Evolutionary conservation across 2,113 vertebrate genomes (phyloP), one percentile per base, ranked within the genome.

Genomic region (Triplophysa siluroides): DNA sequence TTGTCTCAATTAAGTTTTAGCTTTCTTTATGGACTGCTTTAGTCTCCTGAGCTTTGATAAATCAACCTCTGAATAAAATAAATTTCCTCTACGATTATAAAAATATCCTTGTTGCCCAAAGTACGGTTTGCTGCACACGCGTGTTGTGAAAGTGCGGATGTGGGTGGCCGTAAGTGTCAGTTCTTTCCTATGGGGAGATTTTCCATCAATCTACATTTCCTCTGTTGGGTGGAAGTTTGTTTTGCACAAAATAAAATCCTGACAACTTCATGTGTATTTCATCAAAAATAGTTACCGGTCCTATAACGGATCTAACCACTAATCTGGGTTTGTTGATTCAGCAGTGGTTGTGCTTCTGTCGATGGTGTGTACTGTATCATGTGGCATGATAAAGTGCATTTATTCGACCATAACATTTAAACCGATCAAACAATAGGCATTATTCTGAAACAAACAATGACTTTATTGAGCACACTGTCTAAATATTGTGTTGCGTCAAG

Each of bases 161-260:
- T 92, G 87, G 92, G 92, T 81, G 89, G 86, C 72, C 83, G 65
- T 88, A 83, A 85, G 88, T 90, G 90, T 91, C 88, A 88, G 76
- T 85, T 88, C 88, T 90, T 93, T 92, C 91, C 91, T 91, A 89
- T 89, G 90, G 87, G 90, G 89, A 92, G 83, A 92, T 88, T 91
- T 93, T 93, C 92, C 92, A 89, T 88, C 90, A 78, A 84, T 67
- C 84, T 81, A 71, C 76, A 65, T 82, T 87, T 89, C 87, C 90
- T 93, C 88, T 88, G 87, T 89, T 87, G 77, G 85, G 68, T 79
- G 69, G 79, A 81, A 83, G 80, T 47, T 47, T 78, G 78, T 80
- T 50, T 78, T 60, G 69, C 82, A 50, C 50, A 66, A 74, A 85
- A 75, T 69, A 9, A 21, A 38, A 41, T 60, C 16, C 50, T 64